Evolutionary conservation across 64 coral and sea anemone species (phyloP), one percentile per base, ranked within the genome.

Genomic region (Cladopsammia gracilis): DNA sequence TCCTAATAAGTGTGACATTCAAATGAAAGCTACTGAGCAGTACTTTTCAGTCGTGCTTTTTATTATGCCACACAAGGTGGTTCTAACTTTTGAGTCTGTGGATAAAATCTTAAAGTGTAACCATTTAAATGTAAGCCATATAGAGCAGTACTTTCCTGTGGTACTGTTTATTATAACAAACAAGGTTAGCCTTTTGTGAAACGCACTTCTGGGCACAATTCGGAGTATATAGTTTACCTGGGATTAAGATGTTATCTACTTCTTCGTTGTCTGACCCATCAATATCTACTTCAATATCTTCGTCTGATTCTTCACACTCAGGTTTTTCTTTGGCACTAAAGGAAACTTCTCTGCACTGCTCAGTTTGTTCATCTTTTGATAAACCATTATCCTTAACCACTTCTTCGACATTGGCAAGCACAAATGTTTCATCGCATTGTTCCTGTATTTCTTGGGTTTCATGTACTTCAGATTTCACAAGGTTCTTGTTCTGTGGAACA

Each of bases 261-360:
- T 58, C 52, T 5, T 97, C 95, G 44, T 62, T 64, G 23, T 94
- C 91, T 15, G 80, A 84, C 25, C 95, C 95, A 79, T 97, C 95
- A 64, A 96, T 88, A 49, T 96, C 95, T 57, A 97, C 89, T 62
- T 97, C 95, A 78, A 92, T 25, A 43, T 97, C 95, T 68, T 92
- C 90, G n/a, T 84, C 80, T 2, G 80, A 84, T 67, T 66, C 52
- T 7, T 6, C 80, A 47, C 44, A 11, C 24, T 22, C 48, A 4
- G 50, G 13, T 6, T 19, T 82, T 7, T 49, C 61, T 25, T 50
- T 67, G 1, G 10, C 18, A 68, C 20, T 61, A 42, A 43, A 7
- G 0, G 59, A 45, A 10, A 48, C 78, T 46, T 8, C 3, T 14
- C 59, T 66, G 0, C 16, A 23, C 1, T 84, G 58, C 12, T 12